These are phyloP conservation scores for Eupithecia dodoneata DNA, from an alignment of 2,888 invertebrate species.

Conservation along the genomic window DNA sequence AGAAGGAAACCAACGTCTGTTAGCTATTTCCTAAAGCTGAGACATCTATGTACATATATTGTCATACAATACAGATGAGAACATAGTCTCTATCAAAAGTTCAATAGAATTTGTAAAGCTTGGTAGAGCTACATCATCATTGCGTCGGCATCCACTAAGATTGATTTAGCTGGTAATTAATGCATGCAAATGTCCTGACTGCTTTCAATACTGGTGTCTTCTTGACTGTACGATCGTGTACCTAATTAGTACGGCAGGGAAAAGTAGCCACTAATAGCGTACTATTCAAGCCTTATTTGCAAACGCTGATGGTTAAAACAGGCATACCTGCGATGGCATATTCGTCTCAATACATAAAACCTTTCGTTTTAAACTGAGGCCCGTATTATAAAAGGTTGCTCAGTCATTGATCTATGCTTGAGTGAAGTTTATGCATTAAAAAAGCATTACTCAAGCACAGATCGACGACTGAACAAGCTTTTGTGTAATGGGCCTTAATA, in stretches of 20 bases:
- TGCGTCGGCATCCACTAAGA: neutral
- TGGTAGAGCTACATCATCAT: neutral
- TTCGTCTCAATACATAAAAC: neutral
- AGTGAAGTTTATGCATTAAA: too few species aligned
- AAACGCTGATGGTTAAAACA: constrained; percentile 24
- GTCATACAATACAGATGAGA: too few species aligned
- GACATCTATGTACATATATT: neutral
- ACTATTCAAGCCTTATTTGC: constrained; percentile 33
- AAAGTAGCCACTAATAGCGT: constrained; percentile 35
- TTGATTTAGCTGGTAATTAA: constrained; percentile 3
- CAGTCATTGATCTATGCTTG: too few species aligned
- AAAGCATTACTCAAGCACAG: too few species aligned
- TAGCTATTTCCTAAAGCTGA: neutral
- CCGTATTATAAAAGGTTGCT: too few species aligned
- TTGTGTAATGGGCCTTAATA: too few species aligned
- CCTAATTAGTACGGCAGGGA: constrained; percentile 29
- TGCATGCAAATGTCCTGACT: constrained; percentile 24
- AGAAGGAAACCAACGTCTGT: neutral
- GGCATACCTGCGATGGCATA: constrained; percentile 19
- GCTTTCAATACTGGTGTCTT: constrained; percentile 27
- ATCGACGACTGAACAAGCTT: too few species aligned
- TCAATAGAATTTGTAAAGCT: neutral
- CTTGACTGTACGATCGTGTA: constrained; percentile 29
- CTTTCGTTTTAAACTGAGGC: neutral
- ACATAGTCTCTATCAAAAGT: neutral